phyloP scores from a whole-genome alignment of 2,113 vertebrate genomes.

The Eptesicus fuscus region DNA sequence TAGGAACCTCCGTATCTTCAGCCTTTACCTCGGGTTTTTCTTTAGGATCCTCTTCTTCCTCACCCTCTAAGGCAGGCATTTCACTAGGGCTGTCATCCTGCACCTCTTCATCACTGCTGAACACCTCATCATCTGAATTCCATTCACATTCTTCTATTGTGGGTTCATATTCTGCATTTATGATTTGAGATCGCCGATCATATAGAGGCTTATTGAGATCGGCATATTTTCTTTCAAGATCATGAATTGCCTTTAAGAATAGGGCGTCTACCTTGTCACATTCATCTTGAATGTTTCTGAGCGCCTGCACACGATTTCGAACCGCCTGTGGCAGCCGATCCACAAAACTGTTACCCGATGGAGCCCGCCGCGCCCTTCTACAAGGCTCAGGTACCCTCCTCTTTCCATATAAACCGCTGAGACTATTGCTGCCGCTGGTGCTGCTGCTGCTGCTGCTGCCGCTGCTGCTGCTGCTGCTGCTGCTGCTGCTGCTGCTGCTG shows the following conservation, averaged over 20 bases:
- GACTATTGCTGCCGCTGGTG: background rate
- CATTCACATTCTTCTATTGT: constrained; percentile 96
- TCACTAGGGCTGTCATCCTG: constrained; percentile 69
- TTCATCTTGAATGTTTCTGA: constrained; percentile 96
- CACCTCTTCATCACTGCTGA: constrained; percentile 56
- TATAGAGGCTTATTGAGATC: constrained; percentile 95
- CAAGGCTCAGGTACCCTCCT: constrained; percentile 41
- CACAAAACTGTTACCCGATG: background rate
- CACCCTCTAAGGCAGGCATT: constrained; percentile 87
- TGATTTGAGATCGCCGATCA: constrained; percentile 94
- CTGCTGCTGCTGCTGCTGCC: background rate
- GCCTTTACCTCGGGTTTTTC: background rate
- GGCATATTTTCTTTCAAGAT: constrained; percentile 95
- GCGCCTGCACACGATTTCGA: constrained; percentile 94
- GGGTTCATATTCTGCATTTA: constrained; percentile 94
- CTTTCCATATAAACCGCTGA: background rate
- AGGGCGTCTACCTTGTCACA: constrained; percentile 95
- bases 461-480: background rate
- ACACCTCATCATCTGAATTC: constrained; percentile 87
- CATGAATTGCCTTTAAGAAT: constrained; percentile 96
- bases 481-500: background rate
- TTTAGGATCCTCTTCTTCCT: constrained; percentile 84
- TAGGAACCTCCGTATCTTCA: constrained; percentile 16
- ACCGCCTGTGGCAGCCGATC: constrained; percentile 92
- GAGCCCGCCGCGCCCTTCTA: background rate